Conservation (phyloP, 2,113 vertebrate species). For the Thamnaconus septentrionalis region DNA sequence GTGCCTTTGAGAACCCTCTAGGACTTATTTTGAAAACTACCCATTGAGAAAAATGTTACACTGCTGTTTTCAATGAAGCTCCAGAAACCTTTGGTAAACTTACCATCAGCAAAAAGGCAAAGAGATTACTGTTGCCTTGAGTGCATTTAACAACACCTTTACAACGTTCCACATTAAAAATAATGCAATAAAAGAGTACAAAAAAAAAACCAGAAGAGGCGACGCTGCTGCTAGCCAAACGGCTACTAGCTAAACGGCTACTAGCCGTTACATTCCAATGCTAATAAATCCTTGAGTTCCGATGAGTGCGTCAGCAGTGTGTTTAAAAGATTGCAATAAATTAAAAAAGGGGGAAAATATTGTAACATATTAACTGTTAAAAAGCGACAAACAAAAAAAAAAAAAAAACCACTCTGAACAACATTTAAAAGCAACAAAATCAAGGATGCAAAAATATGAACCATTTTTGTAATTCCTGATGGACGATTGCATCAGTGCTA, state of each 20-base stretch:
- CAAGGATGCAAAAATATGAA: slow-evolving; percentile 21
- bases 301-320: slow-evolving; percentile 32
- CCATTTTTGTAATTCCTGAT: slow-evolving; percentile 18
- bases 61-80: too few relatives aligned
- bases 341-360: slow-evolving; percentile 41
- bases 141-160: slow-evolving; percentile 65
- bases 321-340: slow-evolving; percentile 60
- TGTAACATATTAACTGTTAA: slow-evolving; percentile 26
- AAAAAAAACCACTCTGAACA: background rate
- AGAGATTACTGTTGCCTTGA: background rate
- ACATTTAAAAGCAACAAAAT: slow-evolving; percentile 12
- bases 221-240: too few relatives aligned
- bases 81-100: too few relatives aligned
- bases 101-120: too few relatives aligned
- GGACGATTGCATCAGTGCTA: slow-evolving; percentile 36
- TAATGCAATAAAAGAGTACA: slow-evolving; percentile 53
- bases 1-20: too few relatives aligned
- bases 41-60: too few relatives aligned
- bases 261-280: slow-evolving; percentile 21
- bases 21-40: too few relatives aligned
- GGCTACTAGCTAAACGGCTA: slow-evolving; percentile 18
- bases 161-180: slow-evolving; percentile 31
- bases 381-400: background rate
- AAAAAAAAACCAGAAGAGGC: slow-evolving; percentile 34
- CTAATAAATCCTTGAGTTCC: slow-evolving; percentile 9